phyloP scores from a whole-genome alignment of 2,113 vertebrate species.

The Apistogramma diplotaenia region DNA sequence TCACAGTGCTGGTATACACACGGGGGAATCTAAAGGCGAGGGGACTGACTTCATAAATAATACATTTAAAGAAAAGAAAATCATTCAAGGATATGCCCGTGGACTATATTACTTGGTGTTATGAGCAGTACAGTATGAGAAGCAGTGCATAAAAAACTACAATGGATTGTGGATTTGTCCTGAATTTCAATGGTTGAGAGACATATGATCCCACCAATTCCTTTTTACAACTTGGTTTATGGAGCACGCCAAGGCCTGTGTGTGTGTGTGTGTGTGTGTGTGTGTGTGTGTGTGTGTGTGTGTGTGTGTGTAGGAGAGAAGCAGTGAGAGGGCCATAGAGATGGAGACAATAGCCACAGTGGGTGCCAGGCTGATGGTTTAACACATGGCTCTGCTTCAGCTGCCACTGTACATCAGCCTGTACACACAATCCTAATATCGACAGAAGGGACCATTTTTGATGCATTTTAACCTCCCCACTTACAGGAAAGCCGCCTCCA shows the following conservation, averaged over 20 bases:
- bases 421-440: not conserved
- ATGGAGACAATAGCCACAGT: slow-evolving; percentile 8
- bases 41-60: not conserved
- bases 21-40: not conserved
- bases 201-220: not conserved
- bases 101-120: not conserved
- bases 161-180: not conserved
- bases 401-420: slow-evolving; percentile 13
- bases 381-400: slow-evolving; percentile 22
- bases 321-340: not conserved
- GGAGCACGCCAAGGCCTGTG: not conserved
- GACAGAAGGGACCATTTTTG: not conserved
- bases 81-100: not conserved
- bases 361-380: slow-evolving; percentile 14
- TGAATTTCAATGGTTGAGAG: not conserved
- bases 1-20: not conserved
- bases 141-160: not conserved
- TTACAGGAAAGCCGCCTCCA: slow-evolving; percentile 24
- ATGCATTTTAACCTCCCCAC: not conserved
- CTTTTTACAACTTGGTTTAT: not conserved
- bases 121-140: not conserved
- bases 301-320: not conserved
- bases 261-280: not conserved
- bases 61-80: not conserved
- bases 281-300: not conserved